Percentiles rank a stretch among this genome's conserved stretches.
Evolutionary conservation across 2,797 vertebrate genomes (phyloP).

Genomic region (Leontopithecus rosalia): DNA sequence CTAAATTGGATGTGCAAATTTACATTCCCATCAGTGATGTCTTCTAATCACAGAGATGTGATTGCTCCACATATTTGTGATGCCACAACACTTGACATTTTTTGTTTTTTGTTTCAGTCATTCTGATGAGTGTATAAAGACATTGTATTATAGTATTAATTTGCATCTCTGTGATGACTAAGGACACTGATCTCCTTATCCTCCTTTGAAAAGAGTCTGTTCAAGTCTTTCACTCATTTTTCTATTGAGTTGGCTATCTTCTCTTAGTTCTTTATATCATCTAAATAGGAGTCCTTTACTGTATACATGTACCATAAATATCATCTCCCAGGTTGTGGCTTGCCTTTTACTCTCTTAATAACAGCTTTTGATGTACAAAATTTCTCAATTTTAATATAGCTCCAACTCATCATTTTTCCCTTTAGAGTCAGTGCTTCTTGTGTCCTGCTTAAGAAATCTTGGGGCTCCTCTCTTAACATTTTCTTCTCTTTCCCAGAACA

Average conservation of each 20-base stretch:
- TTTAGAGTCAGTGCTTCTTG: not conserved
- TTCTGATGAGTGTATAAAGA: not conserved
- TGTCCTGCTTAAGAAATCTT: not conserved
- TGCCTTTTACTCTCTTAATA: not conserved
- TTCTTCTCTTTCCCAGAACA: not conserved
- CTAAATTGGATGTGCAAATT: not conserved
- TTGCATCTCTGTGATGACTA: not conserved
- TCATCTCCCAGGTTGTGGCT: not conserved
- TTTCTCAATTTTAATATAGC: not conserved
- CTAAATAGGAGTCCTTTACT: not conserved
- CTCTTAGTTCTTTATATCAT: conserved; percentile 12
- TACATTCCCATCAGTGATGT: not conserved
- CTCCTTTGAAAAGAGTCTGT: not conserved
- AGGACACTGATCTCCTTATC: not conserved
- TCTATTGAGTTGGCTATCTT: not conserved
- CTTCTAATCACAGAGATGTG: not conserved
- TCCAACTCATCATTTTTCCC: not conserved
- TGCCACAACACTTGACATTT: not conserved
- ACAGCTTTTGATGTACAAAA: not conserved
- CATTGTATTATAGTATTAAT: not conserved
- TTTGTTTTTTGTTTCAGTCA: conserved; percentile 7
- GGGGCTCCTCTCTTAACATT: not conserved
- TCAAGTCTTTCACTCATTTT: not conserved
- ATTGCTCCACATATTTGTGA: not conserved
- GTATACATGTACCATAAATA: not conserved